Evolutionary conservation across 2,888 invertebrate species (phyloP), one percentile per base, ranked within the genome.

Genomic region (Synergus gifuensis): DNA sequence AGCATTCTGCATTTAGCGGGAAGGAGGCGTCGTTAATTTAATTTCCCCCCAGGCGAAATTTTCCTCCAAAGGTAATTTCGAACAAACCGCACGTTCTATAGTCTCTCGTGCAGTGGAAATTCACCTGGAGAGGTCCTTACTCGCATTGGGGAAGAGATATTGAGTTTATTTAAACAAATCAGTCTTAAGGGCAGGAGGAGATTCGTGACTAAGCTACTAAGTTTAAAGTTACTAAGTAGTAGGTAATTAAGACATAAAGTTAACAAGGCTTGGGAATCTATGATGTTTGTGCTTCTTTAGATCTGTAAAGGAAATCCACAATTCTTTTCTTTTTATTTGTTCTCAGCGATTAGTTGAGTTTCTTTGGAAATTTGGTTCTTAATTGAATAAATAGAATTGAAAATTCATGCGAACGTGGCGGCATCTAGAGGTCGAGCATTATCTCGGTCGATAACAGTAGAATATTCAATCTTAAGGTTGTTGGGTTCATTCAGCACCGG

Each of bases 1-100:
- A 46, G 18, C 44, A 46, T 46, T 67, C 73, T 80, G 73, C 78
- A 80, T 69, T 77, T 78, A 78, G 80, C 82, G 76, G 77, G 54
- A 77, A 69, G 78, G 73, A 78, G 82, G 78, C 69, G 77, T 76
- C 80, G 79, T 82, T 82, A 82, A 82, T 80, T 80, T 80, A 76
- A 82, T 82, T 82, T 77, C 22, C 78, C 76, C 64, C 82, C 62
- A 79, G 79, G 78, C 73, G 54, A 81, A 78, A 78, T 80, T 82
- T 82, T 76, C 82, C 76, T 82, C 78, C 78, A 78, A 78, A 28
- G 79, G 78, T 77, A 82, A 82, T 82, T 82, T 82, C 76, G 78
- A 80, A 64, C 44, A 67, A 46, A 67, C 67, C 44, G 22, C 67
- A 67, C 22, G 44, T 67, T 44, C 11, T 12, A 36, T 36, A 44